Evolutionary conservation across 1,140 invertebrate species (phyloP).

Genomic region (Trinorchestia longiramus): DNA sequence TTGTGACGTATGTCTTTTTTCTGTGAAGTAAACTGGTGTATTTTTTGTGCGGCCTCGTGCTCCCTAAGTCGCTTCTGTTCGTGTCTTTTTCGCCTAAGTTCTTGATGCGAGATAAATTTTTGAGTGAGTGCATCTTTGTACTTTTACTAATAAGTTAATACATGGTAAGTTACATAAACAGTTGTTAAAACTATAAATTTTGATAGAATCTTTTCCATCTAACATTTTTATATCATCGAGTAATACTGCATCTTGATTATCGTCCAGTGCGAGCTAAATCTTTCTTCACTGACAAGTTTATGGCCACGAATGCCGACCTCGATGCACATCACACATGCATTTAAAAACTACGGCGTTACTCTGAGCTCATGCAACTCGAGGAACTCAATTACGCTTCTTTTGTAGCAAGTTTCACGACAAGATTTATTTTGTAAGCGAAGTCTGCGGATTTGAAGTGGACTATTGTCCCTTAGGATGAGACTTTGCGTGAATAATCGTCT

Average conservation of each 20-base stretch:
- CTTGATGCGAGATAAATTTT: not conserved
- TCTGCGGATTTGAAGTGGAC: slow-evolving; percentile 37
- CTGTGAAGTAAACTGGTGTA: not conserved
- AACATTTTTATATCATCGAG: not conserved
- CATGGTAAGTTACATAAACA: not conserved
- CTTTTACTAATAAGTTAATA: not conserved
- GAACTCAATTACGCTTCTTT: slow-evolving; percentile 43
- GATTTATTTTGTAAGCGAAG: slow-evolving; percentile 44
- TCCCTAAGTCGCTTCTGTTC: not conserved
- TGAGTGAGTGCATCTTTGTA: not conserved
- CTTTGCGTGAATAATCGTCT: slow-evolving; percentile 33
- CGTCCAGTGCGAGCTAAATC: not conserved
- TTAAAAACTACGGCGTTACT: not conserved
- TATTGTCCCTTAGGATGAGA: slow-evolving; percentile 44
- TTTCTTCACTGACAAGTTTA: not conserved
- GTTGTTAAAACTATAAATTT: not conserved
- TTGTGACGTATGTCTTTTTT: not conserved
- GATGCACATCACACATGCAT: not conserved
- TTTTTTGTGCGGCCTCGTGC: not conserved
- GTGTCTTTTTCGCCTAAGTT: not conserved
- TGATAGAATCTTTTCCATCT: not conserved
- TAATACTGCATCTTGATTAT: not conserved
- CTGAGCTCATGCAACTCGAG: not conserved
- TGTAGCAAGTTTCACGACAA: not conserved
- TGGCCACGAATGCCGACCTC: not conserved